Evolutionary conservation across 2,888 invertebrate genomes (phyloP).

Genomic region (Polyploca ridens): DNA sequence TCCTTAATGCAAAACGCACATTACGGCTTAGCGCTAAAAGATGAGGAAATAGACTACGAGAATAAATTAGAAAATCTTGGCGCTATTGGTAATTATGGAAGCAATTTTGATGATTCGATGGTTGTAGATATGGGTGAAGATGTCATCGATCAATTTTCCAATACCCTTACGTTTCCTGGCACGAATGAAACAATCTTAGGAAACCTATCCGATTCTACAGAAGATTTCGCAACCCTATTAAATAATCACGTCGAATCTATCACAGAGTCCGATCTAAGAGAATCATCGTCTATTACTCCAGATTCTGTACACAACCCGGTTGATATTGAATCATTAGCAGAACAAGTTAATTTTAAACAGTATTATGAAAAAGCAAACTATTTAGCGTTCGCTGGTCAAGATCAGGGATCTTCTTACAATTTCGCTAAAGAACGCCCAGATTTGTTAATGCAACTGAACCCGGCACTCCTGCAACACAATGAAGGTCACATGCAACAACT

Average conservation of each 20-base stretch:
- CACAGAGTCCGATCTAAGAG: constrained; percentile 87
- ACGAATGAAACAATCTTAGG: constrained; percentile 92
- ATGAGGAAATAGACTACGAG: constrained; percentile 92
- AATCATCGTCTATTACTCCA: constrained; percentile 89
- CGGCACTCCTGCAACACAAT: constrained; percentile 79
- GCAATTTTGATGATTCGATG: constrained; percentile 91
- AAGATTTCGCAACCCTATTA: constrained; percentile 90
- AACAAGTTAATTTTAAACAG: constrained; percentile 87
- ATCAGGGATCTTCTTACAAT: constrained; percentile 84
- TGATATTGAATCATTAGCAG: constrained; percentile 90
- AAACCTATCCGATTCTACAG: constrained; percentile 91
- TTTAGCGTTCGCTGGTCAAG: constrained; percentile 76
- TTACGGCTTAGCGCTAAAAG: constrained; percentile 91
- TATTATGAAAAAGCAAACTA: constrained; percentile 82
- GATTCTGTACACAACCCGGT: constrained; percentile 86
- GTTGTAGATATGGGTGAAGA: constrained; percentile 92
- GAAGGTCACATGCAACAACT: constrained; percentile 87
- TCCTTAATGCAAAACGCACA: constrained; percentile 92
- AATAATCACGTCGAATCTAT: constrained; percentile 89
- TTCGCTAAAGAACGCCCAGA: constrained; percentile 86
- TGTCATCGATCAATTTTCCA: constrained; percentile 92
- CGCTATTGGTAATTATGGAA: constrained; percentile 84
- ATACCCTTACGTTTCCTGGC: constrained; percentile 91
- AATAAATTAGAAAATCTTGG: constrained; percentile 89
- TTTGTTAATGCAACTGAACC: constrained; percentile 84